These are phyloP conservation scores for Archaeoteleia sp. DNA, from an alignment of 2,888 invertebrate genomes.

Conservation along the genomic window DNA sequence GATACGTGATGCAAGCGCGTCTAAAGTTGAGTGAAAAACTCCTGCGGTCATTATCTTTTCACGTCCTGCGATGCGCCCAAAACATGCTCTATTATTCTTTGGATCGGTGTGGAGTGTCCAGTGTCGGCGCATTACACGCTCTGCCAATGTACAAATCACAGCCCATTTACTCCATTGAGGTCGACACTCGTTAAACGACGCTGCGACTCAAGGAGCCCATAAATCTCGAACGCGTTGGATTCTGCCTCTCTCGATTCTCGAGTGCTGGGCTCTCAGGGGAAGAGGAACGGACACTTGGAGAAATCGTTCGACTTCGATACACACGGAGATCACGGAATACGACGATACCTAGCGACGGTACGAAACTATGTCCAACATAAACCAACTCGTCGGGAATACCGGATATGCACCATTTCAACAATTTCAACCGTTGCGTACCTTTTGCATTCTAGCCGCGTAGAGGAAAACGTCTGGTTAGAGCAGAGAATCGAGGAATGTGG, in stretches of 20 bases:
- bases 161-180: conserved; percentile 71
- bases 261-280: neutral
- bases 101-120: conserved; percentile 54
- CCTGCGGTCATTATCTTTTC: conserved; percentile 64
- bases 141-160: conserved; percentile 72
- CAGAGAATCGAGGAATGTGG: too few relatives aligned
- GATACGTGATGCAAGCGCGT: neutral
- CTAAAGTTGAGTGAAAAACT: conserved; percentile 35
- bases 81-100: conserved; percentile 66
- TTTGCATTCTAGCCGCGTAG: too few relatives aligned
- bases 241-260: conserved; percentile 21
- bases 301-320: conserved; percentile 14
- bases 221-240: conserved; percentile 59
- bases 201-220: conserved; percentile 62
- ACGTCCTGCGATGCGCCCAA: conserved; percentile 62
- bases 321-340: too few relatives aligned
- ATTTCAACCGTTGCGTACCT: too few relatives aligned
- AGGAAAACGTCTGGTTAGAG: too few relatives aligned
- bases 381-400: too few relatives aligned
- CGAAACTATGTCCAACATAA: too few relatives aligned
- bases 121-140: conserved; percentile 63
- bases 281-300: conserved; percentile 2
- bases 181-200: conserved; percentile 68
- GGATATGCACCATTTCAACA: too few relatives aligned
- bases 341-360: too few relatives aligned